These are phyloP conservation scores for Pegoplata infirma DNA, from an alignment of 2,888 invertebrate species.

Conservation along the genomic window DNA sequence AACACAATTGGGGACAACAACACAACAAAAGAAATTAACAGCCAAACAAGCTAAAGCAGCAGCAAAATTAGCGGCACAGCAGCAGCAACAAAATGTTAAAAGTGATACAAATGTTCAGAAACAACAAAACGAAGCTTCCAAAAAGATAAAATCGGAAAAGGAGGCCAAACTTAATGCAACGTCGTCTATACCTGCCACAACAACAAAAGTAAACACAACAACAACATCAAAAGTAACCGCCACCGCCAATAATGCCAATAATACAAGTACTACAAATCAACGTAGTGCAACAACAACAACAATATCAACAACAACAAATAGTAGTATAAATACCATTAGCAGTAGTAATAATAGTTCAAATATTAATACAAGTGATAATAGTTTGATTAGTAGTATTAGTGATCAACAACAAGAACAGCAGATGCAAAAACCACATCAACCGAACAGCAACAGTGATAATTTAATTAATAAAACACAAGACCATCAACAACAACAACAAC, in stretches of 20 bases:
- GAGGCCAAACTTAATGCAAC: constrained; percentile 61
- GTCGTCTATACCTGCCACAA: constrained; percentile 60
- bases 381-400: constrained; percentile 58
- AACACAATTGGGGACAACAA: constrained; percentile 30
- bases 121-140: constrained; percentile 46
- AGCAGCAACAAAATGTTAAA: constrained; percentile 61
- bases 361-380: constrained; percentile 63
- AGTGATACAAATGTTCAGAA: constrained; percentile 55
- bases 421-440: constrained; percentile 8
- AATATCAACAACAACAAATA: constrained; percentile 70
- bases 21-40: constrained; percentile 61
- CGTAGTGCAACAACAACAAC: constrained; percentile 32
- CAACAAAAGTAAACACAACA: no score
- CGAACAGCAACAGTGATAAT: constrained; percentile 61
- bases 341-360: constrained; percentile 63
- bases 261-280: constrained; percentile 68
- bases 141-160: constrained; percentile 45
- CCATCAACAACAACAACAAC: constrained; percentile 20
- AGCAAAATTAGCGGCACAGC: constrained; percentile 63
- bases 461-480: not conserved
- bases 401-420: constrained; percentile 59
- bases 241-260: constrained; percentile 69
- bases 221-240: constrained; percentile 62
- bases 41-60: constrained; percentile 66
- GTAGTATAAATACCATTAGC: constrained; percentile 48